Evolutionary conservation across 2,113 vertebrate species (phyloP).

Genomic region (Hipposideros armiger): DNA sequence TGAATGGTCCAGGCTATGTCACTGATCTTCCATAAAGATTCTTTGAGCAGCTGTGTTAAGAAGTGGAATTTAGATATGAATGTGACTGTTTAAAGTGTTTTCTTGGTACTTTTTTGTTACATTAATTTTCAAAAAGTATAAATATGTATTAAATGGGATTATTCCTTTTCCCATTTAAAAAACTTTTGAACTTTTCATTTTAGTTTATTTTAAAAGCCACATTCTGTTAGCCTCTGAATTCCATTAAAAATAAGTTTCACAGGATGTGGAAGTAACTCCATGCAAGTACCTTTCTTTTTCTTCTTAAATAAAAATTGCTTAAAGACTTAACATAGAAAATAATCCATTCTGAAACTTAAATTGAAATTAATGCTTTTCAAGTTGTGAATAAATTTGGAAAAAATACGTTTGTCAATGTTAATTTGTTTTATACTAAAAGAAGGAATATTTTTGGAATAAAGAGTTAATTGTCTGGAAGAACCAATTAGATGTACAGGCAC

Average conservation of each 20-base stretch:
- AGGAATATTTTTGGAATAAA: not conserved
- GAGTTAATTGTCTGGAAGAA: slow-evolving; percentile 34
- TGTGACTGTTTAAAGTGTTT: not conserved
- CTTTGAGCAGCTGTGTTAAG: slow-evolving; percentile 76
- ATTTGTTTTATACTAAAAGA: slow-evolving; percentile 7
- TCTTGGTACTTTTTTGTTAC: not conserved
- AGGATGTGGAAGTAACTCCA: not conserved
- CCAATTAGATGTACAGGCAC: not conserved
- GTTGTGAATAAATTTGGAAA: slow-evolving; percentile 41
- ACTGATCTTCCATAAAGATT: slow-evolving; percentile 75
- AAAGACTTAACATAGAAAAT: slow-evolving; percentile 12
- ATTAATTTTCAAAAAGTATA: slow-evolving; percentile 15
- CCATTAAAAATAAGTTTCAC: not conserved
- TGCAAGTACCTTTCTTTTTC: not conserved
- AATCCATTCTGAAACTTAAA: slow-evolving; percentile 39
- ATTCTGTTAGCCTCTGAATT: not conserved
- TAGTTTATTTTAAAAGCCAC: slow-evolving; percentile 18
- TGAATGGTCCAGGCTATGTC: slow-evolving; percentile 76
- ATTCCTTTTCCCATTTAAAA: not conserved
- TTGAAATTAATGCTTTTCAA: slow-evolving; percentile 50
- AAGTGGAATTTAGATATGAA: slow-evolving; percentile 19
- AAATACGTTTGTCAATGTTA: slow-evolving; percentile 28
- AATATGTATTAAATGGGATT: not conserved
- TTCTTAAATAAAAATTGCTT: not conserved
- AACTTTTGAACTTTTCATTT: not conserved